Conservation (phyloP, 2,888 invertebrate genomes). For the Machimus rusticus region DNA sequence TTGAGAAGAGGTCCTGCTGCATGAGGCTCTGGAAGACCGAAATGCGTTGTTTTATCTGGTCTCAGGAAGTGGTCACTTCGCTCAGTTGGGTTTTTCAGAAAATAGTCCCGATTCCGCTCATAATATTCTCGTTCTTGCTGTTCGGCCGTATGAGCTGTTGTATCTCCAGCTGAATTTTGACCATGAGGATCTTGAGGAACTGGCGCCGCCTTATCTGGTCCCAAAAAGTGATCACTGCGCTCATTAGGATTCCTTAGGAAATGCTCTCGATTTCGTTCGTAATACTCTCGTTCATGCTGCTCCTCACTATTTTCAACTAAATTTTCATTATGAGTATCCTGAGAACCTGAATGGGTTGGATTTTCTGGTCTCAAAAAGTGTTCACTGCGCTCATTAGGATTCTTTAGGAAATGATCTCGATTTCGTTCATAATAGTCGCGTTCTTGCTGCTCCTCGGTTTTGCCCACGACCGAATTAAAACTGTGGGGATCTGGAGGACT, state of each 20-base stretch:
- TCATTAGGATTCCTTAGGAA: neutral
- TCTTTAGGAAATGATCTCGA: neutral
- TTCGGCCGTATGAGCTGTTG: neutral
- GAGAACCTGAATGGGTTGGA: neutral
- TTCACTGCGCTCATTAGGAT: neutral
- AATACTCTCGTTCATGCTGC: neutral
- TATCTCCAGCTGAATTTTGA: neutral
- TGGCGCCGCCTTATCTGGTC: neutral
- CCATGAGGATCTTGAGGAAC: neutral
- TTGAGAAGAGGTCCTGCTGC: neutral
- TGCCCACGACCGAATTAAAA: neutral
- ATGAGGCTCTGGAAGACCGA: neutral
- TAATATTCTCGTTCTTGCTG: neutral
- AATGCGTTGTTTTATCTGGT: neutral
- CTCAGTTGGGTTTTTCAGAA: neutral
- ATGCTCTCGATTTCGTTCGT: neutral
- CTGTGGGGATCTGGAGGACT: neutral
- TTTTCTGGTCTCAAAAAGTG: neutral
- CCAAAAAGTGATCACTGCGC: neutral
- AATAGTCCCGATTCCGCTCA: neutral
- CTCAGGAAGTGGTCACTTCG: neutral
- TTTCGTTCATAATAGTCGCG: neutral
- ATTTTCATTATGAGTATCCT: neutral
- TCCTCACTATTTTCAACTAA: neutral
- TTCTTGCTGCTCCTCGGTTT: neutral